A percentile compares a stretch with the other conserved stretches of the same genome.
Evolutionary conservation across 2,113 vertebrate genomes (phyloP).

Genomic region (Benitochromis conjunctus): DNA sequence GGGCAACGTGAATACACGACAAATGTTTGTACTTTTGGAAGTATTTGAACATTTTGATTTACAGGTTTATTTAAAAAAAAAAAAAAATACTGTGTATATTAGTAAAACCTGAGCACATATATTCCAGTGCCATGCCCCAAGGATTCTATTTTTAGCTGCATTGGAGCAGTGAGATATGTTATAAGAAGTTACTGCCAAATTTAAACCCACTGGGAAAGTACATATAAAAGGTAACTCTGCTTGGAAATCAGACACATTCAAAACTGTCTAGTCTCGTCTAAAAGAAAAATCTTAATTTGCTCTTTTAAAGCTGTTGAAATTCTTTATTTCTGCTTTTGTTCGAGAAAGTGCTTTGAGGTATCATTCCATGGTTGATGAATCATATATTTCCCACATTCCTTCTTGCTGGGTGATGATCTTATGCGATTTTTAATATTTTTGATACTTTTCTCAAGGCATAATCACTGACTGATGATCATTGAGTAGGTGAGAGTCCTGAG

Average conservation of each 20-base stretch:
- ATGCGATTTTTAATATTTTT: neutral
- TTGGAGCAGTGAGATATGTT: neutral
- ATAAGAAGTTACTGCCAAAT: neutral
- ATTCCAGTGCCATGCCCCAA: neutral
- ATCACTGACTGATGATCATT: neutral
- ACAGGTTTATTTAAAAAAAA: neutral
- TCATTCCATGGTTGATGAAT: neutral
- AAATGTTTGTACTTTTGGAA: neutral
- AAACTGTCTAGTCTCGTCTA: neutral
- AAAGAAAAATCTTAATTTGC: neutral
- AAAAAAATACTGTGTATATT: neutral
- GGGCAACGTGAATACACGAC: neutral
- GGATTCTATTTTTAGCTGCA: neutral
- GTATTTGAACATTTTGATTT: neutral
- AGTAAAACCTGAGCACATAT: neutral
- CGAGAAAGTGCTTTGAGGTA: neutral
- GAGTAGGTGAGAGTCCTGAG: neutral
- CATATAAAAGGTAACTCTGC: slow-evolving; percentile 12
- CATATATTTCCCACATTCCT: neutral
- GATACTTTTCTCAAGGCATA: neutral
- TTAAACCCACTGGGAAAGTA: neutral
- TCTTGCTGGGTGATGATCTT: neutral
- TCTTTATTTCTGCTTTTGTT: neutral
- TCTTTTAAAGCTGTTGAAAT: neutral
- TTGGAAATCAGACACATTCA: slow-evolving; percentile 13